Conservation (phyloP, 2,888 invertebrate species). For the Sinodicranocentrus sp. region DNA sequence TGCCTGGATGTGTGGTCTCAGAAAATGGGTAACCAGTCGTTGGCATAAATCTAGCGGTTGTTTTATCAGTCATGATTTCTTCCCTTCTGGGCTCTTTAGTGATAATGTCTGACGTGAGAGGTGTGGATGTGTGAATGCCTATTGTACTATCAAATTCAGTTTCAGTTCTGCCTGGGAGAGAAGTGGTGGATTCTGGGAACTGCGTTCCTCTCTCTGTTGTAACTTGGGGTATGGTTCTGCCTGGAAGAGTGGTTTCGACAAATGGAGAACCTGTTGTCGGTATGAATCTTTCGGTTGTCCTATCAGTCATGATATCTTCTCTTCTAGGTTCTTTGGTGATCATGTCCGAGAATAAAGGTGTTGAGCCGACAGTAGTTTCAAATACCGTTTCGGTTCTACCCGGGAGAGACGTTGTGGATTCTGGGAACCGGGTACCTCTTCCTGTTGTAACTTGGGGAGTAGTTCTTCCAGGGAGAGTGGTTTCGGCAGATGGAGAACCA, state of each 20-base stretch:
- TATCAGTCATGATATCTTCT: slow-evolving; percentile 3
- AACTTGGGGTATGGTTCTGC: neutral
- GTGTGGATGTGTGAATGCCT: neutral
- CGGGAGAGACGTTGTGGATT: neutral
- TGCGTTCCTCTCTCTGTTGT: no score
- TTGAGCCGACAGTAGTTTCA: slow-evolving; percentile 8
- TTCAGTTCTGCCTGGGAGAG: slow-evolving; percentile 4
- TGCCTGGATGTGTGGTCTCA: neutral
- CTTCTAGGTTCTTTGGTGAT: slow-evolving; percentile 7
- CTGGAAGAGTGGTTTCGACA: slow-evolving; percentile 12
- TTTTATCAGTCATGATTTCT: slow-evolving; percentile 5
- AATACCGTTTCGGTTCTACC: slow-evolving; percentile 3
- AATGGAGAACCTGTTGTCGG: neutral
- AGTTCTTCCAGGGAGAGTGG: slow-evolving; percentile 16
- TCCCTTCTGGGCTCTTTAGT: slow-evolving; percentile 12
- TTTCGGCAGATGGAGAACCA: neutral
- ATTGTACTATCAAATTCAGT: slow-evolving; percentile 1
- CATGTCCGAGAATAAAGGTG: neutral
- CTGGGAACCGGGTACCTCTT: no score
- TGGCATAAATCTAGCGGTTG: slow-evolving; percentile 17
- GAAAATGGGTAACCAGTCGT: neutral
- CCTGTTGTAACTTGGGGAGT: no score
- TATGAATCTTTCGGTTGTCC: slow-evolving; percentile 22
- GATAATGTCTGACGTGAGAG: neutral
- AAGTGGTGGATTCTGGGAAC: no score